phyloP scores from a whole-genome alignment of 2,888 invertebrate species.

The Dysmachus trigonus region DNA sequence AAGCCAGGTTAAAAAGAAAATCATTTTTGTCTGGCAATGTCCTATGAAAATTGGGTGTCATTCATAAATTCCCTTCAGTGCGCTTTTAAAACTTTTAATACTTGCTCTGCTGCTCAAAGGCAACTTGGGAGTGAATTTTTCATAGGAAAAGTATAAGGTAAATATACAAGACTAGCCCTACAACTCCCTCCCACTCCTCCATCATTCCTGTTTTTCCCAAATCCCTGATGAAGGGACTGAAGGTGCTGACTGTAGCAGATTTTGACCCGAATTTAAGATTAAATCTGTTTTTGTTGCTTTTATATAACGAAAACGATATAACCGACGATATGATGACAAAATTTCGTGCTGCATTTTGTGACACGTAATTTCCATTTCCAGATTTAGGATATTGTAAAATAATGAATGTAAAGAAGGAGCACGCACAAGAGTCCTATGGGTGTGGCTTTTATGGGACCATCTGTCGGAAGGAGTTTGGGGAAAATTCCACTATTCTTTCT shows the following conservation, averaged over 20 bases:
- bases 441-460: not conserved
- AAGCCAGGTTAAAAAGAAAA: not conserved
- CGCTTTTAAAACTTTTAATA: not conserved
- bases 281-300: not conserved
- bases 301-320: not conserved
- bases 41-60: conserved; percentile 7
- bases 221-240: not conserved
- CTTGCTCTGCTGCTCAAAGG: not conserved
- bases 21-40: not conserved
- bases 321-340: not conserved
- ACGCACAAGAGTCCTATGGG: not conserved
- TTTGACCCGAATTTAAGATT: not conserved
- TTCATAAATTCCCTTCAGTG: conserved; percentile 10
- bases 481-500: not conserved
- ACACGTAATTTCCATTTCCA: not conserved
- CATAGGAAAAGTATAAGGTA: not conserved
- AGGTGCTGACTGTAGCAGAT: not conserved
- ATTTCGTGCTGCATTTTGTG: not conserved
- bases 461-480: not conserved
- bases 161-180: not conserved
- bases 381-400: not conserved
- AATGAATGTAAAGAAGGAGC: not conserved
- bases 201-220: not conserved
- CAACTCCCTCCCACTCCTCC: not conserved
- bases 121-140: not conserved